Evolutionary conservation across 1,140 invertebrate species (phyloP), one percentile per base, ranked within the genome.

Genomic region (Sogatella furcifera): DNA sequence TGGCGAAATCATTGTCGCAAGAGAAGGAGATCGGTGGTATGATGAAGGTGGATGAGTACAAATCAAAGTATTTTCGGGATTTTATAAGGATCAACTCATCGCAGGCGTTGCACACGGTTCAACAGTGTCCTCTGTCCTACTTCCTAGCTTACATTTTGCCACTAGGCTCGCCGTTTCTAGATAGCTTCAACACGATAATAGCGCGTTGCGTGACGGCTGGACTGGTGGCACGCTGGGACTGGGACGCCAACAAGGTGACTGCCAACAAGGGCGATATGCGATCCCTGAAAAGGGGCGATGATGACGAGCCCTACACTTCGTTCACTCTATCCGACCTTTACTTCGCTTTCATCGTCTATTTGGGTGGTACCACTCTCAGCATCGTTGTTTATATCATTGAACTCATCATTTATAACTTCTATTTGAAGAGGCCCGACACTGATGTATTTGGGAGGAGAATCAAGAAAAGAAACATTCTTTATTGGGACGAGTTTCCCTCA

Each of bases 71-170:
- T 17, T 22, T 49, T 17, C 6, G 46, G 14, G 46, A 49, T 49
- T 49, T 49, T 22, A 22, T 49, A 5, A 53, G 15, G 11, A 57
- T 49, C 13, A 62, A 62, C 2, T 21, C 42, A n/a, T 57, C 62
- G 0, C 59, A 65, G 5, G 43, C 65, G 11, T 24, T 77, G 15
- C 75, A 78, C 61, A 64, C 71, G 0, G 64, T 75, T 28, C 59
- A 68, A 1, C 70, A 77, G 38, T 76, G 74, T 64, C 69, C 72
- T 10, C 61, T 71, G 31, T 69, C 60, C 5, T 74, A 71, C 59
- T 70, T 69, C 64, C 60, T 77, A 6, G 64, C 68, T 0, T 76
- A 73, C 60, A 58, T 71, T 1, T 38, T 73, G 24, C 68, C 61
- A 44, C 70, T 61, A n/a, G 60, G 66, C 65, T 70, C 68, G 10